phyloP scores from a whole-genome alignment of 2,113 vertebrate species.

The Myanophis thanlyinensis region DNA sequence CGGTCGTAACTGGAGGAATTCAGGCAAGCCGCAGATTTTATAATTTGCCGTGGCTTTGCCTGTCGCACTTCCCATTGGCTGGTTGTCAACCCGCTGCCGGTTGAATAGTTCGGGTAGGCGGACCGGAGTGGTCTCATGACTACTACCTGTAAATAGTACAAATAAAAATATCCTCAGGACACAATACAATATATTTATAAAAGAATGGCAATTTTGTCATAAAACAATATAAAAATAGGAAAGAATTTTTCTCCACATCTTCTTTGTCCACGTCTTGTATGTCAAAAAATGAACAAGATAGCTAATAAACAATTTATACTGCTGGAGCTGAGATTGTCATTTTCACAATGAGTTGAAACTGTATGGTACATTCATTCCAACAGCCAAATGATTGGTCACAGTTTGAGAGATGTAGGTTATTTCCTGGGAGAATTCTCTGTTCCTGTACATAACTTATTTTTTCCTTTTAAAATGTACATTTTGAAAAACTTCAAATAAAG shows the following conservation, averaged over 20 bases:
- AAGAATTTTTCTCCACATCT: conserved; percentile 30
- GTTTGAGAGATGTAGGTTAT: conserved; percentile 55
- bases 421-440: conserved; percentile 51
- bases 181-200: conserved; percentile 33
- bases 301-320: conserved; percentile 31
- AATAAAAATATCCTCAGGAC: conserved; percentile 47
- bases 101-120: too few species aligned
- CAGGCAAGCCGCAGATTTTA: too few species aligned
- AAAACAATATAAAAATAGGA: not conserved
- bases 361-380: conserved; percentile 55
- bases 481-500: conserved; percentile 55
- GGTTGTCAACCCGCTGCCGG: too few species aligned
- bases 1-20: too few species aligned
- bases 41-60: too few species aligned
- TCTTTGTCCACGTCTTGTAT: conserved; percentile 22
- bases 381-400: conserved; percentile 56
- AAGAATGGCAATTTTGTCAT: conserved; percentile 14
- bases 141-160: conserved; percentile 52
- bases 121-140: conserved; percentile 46
- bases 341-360: conserved; percentile 40
- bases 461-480: conserved; percentile 45
- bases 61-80: too few species aligned
- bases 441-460: conserved; percentile 37
- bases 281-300: conserved; percentile 38
- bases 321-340: conserved; percentile 37